Evolutionary conservation across 1,140 invertebrate species (phyloP), one percentile per base, ranked within the genome.

Genomic region (Conus ventricosus): DNA sequence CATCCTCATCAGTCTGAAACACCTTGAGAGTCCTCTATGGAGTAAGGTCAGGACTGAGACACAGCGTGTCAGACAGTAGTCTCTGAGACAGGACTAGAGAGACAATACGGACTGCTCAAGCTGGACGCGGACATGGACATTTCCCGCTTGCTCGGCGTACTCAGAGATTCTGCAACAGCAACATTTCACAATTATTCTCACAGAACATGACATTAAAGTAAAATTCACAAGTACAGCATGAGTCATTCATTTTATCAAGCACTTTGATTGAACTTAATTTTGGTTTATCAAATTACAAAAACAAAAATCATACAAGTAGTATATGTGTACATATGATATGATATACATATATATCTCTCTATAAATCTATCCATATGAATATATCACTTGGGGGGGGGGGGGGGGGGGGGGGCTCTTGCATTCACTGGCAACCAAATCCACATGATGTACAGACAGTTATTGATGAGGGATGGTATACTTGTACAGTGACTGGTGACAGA

Each of bases 51-150:
- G 39, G 39, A 39, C 39, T 39, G 39, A 39, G 39, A 39, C 3
- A 39, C 39, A 39, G 39, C 39, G 39, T 39, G 39, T 80, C 53
- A 87, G 1, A 87, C 85, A 13, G 85, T 87, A 23, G 85, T 87
- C 54, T 87, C 85, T 15, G 85, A 87, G 39, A 87, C 75, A 27
- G 85, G 85, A 78, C 85, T 87, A 39, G 85, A 76, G 51, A 87
- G 67, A 57, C 53, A 76, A 25, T 76, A 87, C 25, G 85, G 85
- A 67, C 85, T 87, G 71, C 85, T 54, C 71, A 87, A 75, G 60
- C 85, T 87, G 39, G 39, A 39, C 3, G 71, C 71, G 13, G 85
- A 87, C 85, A 87, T 51, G 10, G 85, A 87, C 85, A 87, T 87
- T 53, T 87, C 85, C 25, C 85, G 67, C 23, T 87, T 87, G 10